Conservation (phyloP, 1,140 invertebrate genomes). For the Paraescarpia echinospica region DNA sequence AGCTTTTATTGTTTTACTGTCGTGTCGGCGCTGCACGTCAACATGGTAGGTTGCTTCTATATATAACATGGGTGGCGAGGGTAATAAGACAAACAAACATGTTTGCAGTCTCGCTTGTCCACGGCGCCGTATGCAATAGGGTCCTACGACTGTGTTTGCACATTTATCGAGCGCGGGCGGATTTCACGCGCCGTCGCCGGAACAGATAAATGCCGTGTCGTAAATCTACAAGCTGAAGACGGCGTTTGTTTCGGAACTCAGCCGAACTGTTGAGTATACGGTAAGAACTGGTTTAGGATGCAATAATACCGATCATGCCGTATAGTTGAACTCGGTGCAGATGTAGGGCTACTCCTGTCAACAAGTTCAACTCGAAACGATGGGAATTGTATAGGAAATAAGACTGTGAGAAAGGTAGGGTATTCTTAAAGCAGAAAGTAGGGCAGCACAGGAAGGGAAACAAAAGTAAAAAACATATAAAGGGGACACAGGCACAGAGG, state of each 20-base stretch:
- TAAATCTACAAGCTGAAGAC: not conserved
- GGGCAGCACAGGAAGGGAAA: too few species aligned
- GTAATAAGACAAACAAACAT: not conserved
- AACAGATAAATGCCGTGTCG: not conserved
- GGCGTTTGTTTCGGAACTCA: not conserved
- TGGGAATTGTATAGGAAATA: too few species aligned
- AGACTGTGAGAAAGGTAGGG: too few species aligned
- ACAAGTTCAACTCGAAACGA: too few species aligned
- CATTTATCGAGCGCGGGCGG: not conserved
- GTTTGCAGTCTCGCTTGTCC: not conserved
- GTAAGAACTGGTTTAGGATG: not conserved
- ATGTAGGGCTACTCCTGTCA: not conserved
- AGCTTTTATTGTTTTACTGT: not conserved
- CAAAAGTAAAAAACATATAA: too few species aligned
- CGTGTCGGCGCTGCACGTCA: too few species aligned
- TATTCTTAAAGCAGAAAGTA: too few species aligned
- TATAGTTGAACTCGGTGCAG: not conserved
- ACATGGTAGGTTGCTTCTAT: too few species aligned
- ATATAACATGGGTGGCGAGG: not conserved
- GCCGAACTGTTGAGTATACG: not conserved
- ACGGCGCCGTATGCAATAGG: not conserved
- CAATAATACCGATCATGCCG: not conserved
- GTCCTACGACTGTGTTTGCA: not conserved
- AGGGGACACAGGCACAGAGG: too few species aligned
- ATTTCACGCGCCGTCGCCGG: not conserved